These are phyloP conservation scores for Sebastes itinus DNA, from an alignment of 2,797 vertebrate genomes.

Conservation along the genomic window DNA sequence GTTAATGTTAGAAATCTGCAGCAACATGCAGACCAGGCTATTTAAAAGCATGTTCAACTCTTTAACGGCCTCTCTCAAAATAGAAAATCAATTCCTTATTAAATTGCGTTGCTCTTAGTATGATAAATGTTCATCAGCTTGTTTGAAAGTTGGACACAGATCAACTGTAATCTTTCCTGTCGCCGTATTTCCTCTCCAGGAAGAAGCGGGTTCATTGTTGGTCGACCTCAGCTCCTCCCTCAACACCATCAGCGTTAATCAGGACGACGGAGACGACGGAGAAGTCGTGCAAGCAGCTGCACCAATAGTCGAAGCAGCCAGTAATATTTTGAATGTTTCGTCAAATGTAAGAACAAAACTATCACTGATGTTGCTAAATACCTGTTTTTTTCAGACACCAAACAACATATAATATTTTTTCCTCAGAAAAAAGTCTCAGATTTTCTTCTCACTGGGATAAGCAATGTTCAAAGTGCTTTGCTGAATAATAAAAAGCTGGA, in stretches of 20 bases:
- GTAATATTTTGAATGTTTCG: slow-evolving; percentile 87
- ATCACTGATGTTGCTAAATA: neutral
- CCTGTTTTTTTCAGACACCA: neutral
- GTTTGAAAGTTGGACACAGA: neutral
- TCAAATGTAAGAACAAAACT: slow-evolving; percentile 56
- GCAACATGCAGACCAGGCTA: no score
- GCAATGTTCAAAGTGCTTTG: slow-evolving; percentile 87
- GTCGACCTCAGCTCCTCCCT: slow-evolving; percentile 86
- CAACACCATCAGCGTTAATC: slow-evolving; percentile 66
- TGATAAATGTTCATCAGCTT: neutral
- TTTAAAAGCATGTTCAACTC: neutral
- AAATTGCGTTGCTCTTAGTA: neutral
- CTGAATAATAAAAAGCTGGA: slow-evolving; percentile 83
- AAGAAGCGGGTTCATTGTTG: slow-evolving; percentile 84
- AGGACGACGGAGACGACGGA: slow-evolving; percentile 51
- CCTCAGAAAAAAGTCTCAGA: slow-evolving; percentile 77
- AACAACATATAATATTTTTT: slow-evolving; percentile 11
- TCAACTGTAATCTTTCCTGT: neutral
- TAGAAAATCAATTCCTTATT: neutral
- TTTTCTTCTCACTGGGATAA: slow-evolving; percentile 82
- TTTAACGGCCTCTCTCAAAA: neutral
- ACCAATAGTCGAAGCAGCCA: slow-evolving; percentile 86
- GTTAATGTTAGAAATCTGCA: neutral
- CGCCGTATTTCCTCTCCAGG: slow-evolving; percentile 68
- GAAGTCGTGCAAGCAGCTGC: slow-evolving; percentile 78